Evolutionary conservation across 2,888 invertebrate genomes (phyloP).

Genomic region (Caenorhabditis sp.): DNA sequence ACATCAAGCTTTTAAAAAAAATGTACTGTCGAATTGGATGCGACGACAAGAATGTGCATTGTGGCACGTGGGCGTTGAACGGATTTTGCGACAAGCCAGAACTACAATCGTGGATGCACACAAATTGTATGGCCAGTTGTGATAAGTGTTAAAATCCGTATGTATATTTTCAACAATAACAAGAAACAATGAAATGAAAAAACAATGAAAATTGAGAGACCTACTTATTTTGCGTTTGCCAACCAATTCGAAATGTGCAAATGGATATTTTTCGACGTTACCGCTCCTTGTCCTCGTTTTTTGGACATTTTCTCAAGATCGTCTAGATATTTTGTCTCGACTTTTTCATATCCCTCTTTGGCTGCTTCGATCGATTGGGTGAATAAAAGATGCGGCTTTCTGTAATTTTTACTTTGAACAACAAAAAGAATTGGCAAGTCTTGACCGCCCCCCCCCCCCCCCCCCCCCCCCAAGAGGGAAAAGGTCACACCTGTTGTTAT

Average conservation of each 20-base stretch:
- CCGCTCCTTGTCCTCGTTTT: constrained; percentile 13
- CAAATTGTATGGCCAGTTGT: constrained; percentile 66
- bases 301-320: constrained; percentile 41
- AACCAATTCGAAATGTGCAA: constrained; percentile 42
- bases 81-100: constrained; percentile 51
- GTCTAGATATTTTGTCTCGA: constrained; percentile 46
- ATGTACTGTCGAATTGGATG: constrained; percentile 65
- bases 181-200: constrained; percentile 10
- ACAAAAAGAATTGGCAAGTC: not conserved
- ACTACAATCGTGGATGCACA: constrained; percentile 56
- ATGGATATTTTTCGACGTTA: constrained; percentile 28
- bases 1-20: constrained; percentile 61
- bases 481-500: no score
- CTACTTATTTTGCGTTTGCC: constrained; percentile 12
- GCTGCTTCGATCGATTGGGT: constrained; percentile 29
- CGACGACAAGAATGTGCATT: constrained; percentile 63
- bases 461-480: no score
- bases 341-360: constrained; percentile 22
- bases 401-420: constrained; percentile 19
- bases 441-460: no score
- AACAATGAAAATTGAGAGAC: constrained; percentile 8
- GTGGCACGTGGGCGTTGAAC: constrained; percentile 66
- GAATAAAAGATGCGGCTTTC: constrained; percentile 43
- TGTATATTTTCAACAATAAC: constrained; percentile 1
- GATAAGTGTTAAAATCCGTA: constrained; percentile 21